Conservation (phyloP, 2,797 vertebrate genomes). For the Coendou prehensilis region DNA sequence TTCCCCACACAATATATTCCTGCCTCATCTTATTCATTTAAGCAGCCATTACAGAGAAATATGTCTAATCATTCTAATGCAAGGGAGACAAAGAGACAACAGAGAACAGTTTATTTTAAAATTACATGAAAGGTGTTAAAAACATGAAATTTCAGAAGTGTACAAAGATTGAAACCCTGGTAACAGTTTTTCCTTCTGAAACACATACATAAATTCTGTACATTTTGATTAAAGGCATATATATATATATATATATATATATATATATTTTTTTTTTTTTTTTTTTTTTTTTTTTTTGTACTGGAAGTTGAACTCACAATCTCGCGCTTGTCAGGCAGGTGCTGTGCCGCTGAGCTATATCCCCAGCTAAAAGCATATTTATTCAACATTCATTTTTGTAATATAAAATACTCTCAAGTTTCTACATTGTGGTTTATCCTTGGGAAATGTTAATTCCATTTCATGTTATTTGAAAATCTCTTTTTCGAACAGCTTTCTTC, state of each 20-base stretch:
- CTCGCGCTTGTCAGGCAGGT: too few species aligned
- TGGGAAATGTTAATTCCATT: background rate
- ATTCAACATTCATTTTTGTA: constrained; percentile 6
- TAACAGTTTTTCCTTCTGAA: background rate
- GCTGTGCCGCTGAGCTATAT: too few species aligned
- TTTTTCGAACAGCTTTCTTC: background rate
- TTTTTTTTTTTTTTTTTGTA: too few species aligned
- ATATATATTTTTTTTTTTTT: too few species aligned
- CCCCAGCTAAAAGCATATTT: background rate
- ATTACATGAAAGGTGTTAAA: background rate
- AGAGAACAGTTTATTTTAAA: background rate
- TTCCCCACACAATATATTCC: background rate
- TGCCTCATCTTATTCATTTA: constrained; percentile 27
- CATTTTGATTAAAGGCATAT: background rate
- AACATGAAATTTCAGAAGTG: background rate
- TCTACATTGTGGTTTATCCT: background rate
- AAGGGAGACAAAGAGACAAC: background rate
- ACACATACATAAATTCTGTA: background rate
- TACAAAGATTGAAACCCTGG: background rate
- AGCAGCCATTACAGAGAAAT: background rate
- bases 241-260: too few species aligned
- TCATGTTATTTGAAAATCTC: background rate
- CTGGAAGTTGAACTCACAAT: too few species aligned
- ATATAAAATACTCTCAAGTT: background rate
- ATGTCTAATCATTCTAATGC: background rate